phyloP scores from a whole-genome alignment of 23 tunicate species.

The Styela plicata region DNA sequence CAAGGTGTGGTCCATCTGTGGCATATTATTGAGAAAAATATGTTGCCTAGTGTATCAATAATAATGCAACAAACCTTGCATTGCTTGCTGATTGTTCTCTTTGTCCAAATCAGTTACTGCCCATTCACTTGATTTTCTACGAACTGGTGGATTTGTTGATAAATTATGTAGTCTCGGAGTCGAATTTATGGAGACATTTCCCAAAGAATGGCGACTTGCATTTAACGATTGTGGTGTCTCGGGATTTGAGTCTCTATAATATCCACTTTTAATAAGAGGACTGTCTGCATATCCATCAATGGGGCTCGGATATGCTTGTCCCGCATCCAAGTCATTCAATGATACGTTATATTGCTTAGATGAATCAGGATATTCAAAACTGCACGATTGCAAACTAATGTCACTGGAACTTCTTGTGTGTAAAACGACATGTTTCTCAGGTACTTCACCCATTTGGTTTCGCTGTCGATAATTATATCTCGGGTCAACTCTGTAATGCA shows the following conservation, averaged over 20 bases:
- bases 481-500: background rate
- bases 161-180: background rate
- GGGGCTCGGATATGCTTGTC: background rate
- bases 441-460: background rate
- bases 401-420: conserved; percentile 5
- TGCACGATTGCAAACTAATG: background rate
- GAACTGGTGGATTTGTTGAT: background rate
- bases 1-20: too few species aligned
- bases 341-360: background rate
- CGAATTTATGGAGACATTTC: background rate
- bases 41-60: too few species aligned
- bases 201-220: background rate
- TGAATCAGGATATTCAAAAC: background rate
- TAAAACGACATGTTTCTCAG: background rate
- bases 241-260: background rate
- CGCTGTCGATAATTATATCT: background rate
- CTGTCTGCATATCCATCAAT: background rate
- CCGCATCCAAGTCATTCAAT: background rate
- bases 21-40: too few species aligned
- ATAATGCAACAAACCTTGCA: conserved; percentile 55
- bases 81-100: conserved; percentile 50
- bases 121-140: conserved; percentile 58
- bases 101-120: conserved; percentile 77
- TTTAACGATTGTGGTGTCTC: background rate
- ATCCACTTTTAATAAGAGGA: background rate